A percentile compares a stretch with the other conserved stretches of the same genome.
These are phyloP conservation scores for Pseudorasbora parva DNA, from an alignment of 2,113 vertebrate genomes.

Conservation along the genomic window DNA sequence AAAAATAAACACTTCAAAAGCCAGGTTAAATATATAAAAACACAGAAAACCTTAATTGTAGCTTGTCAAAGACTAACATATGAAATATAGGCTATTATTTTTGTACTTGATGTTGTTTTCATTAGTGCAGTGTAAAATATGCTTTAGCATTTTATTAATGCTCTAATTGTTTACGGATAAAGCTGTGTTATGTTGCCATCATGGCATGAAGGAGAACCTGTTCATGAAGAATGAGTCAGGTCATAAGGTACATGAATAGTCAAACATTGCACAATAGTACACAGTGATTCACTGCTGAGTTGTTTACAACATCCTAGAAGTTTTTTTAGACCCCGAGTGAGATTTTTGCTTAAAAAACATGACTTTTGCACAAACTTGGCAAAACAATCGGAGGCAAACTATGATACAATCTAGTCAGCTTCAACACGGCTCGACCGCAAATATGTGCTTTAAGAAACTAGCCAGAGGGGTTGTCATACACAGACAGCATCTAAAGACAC, in stretches of 20 bases:
- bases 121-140: not conserved
- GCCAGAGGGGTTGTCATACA: not conserved
- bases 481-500: not conserved
- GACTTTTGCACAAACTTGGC: not conserved
- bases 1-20: not conserved
- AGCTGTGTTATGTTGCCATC: not conserved
- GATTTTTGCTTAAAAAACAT: slow-evolving; percentile 37
- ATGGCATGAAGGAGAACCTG: not conserved
- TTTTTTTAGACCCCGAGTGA: slow-evolving; percentile 14
- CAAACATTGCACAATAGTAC: slow-evolving; percentile 45
- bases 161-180: not conserved
- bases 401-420: slow-evolving; percentile 8
- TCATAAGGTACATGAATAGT: slow-evolving; percentile 16
- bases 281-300: not conserved
- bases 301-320: slow-evolving; percentile 40
- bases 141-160: not conserved
- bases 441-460: not conserved
- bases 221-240: slow-evolving; percentile 1
- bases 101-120: not conserved
- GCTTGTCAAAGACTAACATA: not conserved
- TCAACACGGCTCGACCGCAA: not conserved
- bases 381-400: slow-evolving; percentile 9
- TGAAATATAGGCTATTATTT: not conserved
- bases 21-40: not conserved
- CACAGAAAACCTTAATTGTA: not conserved